These are phyloP conservation scores for Oreotrochilus melanogaster DNA, from an alignment of 2,113 vertebrate genomes.

Conservation along the genomic window DNA sequence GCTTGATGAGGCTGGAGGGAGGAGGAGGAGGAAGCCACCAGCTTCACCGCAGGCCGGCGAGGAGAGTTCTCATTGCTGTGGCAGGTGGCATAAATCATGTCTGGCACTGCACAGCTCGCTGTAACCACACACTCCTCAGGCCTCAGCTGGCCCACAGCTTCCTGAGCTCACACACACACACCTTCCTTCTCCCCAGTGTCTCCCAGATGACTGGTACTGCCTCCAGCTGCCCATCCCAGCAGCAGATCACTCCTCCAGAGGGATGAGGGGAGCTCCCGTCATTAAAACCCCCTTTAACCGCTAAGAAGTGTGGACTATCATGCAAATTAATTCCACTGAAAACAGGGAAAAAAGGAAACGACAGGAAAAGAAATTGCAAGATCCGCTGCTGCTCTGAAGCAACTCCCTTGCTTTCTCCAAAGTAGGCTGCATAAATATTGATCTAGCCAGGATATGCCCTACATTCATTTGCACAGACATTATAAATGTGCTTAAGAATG, in stretches of 20 bases:
- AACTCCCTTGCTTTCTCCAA: constrained; percentile 50
- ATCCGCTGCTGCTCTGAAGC: constrained; percentile 10
- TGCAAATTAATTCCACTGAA: background rate
- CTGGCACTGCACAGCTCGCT: background rate
- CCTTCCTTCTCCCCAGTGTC: rapidly evolving
- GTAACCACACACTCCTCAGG: rapidly evolving
- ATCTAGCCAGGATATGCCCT: constrained; percentile 2
- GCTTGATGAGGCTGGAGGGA: background rate
- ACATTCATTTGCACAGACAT: constrained; percentile 53
- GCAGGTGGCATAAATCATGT: rapidly evolving
- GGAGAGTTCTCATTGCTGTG: rapidly evolving
- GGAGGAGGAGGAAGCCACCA: background rate
- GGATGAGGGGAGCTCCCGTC: background rate
- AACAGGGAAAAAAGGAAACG: background rate
- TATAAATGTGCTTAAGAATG: constrained; percentile 56
- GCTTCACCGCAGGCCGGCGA: rapidly evolving
- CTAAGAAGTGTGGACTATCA: background rate
- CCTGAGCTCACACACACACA: background rate
- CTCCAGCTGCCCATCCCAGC: rapidly evolving
- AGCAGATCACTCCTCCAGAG: background rate
- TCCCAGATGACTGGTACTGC: rapidly evolving
- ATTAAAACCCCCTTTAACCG: background rate
- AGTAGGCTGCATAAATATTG: constrained; percentile 55
- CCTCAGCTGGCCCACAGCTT: background rate
- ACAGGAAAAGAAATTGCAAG: constrained; percentile 23